Conservation (phyloP, 2,888 invertebrate genomes). For the Eristalis tenax region DNA sequence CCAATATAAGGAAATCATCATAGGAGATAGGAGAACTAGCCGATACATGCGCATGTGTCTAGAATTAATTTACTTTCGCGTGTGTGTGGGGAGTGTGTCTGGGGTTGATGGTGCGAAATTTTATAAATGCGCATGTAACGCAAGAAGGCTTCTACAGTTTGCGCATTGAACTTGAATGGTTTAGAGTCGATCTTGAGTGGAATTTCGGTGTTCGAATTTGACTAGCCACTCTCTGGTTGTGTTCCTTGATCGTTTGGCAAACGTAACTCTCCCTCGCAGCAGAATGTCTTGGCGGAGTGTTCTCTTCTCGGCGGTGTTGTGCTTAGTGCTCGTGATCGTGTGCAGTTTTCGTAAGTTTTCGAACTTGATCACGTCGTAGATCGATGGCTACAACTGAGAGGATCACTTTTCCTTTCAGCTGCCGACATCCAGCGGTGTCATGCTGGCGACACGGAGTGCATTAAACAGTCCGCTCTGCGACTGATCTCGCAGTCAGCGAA, state of each 20-base stretch:
- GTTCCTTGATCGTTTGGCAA: background rate
- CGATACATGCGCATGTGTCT: background rate
- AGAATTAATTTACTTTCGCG: slow-evolving; percentile 63
- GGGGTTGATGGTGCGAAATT: slow-evolving; percentile 45
- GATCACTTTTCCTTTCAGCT: slow-evolving; percentile 72
- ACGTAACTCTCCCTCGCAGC: background rate
- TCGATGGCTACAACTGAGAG: background rate
- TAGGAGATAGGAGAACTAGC: slow-evolving; percentile 34
- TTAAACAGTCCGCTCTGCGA: slow-evolving; percentile 75
- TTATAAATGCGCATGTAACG: slow-evolving; percentile 70
- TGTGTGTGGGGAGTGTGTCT: slow-evolving; percentile 2
- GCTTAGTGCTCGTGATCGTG: slow-evolving; percentile 30
- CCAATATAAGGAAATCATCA: slow-evolving; percentile 61
- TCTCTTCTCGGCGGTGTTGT: slow-evolving; percentile 21
- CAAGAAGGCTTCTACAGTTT: slow-evolving; percentile 59
- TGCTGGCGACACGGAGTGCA: slow-evolving; percentile 77
- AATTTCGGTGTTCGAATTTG: slow-evolving; percentile 29
- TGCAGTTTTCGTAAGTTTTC: slow-evolving; percentile 62
- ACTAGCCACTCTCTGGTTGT: slow-evolving; percentile 19
- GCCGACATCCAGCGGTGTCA: slow-evolving; percentile 78
- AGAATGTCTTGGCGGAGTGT: slow-evolving; percentile 38
- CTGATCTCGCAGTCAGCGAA: slow-evolving; percentile 77
- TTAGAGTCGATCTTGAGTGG: slow-evolving; percentile 47
- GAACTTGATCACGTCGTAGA: background rate
- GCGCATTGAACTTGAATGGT: slow-evolving; percentile 56